phyloP scores from a whole-genome alignment of 2,797 vertebrate species.

The Paedocypris micromegethes region DNA sequence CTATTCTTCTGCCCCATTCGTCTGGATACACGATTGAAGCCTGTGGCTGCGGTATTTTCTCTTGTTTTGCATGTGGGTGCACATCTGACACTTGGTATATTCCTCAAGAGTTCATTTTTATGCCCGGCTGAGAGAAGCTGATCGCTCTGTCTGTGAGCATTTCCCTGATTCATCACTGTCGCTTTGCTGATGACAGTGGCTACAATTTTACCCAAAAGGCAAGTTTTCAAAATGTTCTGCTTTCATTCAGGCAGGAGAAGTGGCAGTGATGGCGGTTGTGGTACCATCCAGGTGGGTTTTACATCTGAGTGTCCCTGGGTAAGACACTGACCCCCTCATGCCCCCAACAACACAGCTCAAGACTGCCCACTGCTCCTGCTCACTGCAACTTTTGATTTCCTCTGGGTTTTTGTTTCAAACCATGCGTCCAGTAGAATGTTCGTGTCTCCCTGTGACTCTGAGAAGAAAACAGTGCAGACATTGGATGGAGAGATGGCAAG shows the following conservation, averaged over 20 bases:
- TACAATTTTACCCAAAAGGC: constrained; percentile 7
- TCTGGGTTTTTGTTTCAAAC: too few species aligned
- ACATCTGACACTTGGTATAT: constrained; percentile 37
- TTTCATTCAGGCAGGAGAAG: not conserved
- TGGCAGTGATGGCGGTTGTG: too few species aligned
- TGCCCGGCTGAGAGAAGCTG: constrained; percentile 19
- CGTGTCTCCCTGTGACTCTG: too few species aligned
- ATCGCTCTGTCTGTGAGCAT: constrained; percentile 24
- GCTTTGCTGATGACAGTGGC: constrained; percentile 19
- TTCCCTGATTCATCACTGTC: constrained; percentile 27
- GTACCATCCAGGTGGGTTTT: too few species aligned
- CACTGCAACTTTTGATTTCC: too few species aligned
- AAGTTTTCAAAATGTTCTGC: not conserved
- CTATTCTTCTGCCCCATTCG: constrained; percentile 44
- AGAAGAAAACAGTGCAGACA: too few species aligned
- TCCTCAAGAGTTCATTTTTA: constrained; percentile 36
- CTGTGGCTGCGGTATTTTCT: constrained; percentile 44
- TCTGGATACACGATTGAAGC: constrained; percentile 31
- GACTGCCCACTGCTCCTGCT: too few species aligned
- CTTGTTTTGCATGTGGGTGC: constrained; percentile 44
- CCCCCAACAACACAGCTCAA: too few species aligned
- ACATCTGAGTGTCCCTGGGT: too few species aligned
- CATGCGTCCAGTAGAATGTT: too few species aligned
- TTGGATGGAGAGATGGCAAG: too few species aligned
- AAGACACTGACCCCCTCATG: too few species aligned